Percentiles rank a stretch among this genome's conserved stretches.
These are phyloP conservation scores for Mayetiola destructor DNA, from an alignment of 2,888 invertebrate genomes.

Conservation along the genomic window DNA sequence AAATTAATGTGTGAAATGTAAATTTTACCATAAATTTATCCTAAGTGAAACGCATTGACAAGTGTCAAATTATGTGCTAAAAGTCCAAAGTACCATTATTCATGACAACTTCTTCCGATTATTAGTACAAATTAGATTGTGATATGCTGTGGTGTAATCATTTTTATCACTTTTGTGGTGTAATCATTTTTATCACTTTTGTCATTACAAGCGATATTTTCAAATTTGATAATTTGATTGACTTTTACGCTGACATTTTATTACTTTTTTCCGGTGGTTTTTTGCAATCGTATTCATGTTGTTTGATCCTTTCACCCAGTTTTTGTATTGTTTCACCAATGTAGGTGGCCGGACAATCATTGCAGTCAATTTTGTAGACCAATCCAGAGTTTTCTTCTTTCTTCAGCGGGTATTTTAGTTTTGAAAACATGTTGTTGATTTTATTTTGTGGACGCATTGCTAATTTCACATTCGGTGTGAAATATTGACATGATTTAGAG, in stretches of 20 bases:
- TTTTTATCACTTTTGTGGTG: background rate
- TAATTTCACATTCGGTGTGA: background rate
- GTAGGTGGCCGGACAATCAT: background rate
- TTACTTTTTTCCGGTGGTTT: background rate
- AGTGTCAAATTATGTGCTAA: background rate
- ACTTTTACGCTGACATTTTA: background rate
- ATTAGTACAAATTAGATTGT: background rate
- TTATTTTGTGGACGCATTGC: background rate
- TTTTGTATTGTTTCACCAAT: background rate
- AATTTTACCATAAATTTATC: background rate
- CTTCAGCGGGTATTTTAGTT: background rate
- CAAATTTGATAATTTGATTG: background rate
- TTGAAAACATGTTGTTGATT: background rate
- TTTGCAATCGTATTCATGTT: background rate
- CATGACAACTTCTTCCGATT: background rate
- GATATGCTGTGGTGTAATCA: background rate
- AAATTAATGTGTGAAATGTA: background rate
- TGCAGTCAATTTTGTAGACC: background rate
- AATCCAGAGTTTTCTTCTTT: background rate
- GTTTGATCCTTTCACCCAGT: background rate
- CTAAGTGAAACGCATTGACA: background rate
- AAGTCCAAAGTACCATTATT: background rate
- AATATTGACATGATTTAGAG: background rate
- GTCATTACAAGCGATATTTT: background rate
- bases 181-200: too few relatives aligned